These are phyloP conservation scores for Lochmaea crataegi DNA, from an alignment of 2,888 invertebrate genomes.

Conservation along the genomic window DNA sequence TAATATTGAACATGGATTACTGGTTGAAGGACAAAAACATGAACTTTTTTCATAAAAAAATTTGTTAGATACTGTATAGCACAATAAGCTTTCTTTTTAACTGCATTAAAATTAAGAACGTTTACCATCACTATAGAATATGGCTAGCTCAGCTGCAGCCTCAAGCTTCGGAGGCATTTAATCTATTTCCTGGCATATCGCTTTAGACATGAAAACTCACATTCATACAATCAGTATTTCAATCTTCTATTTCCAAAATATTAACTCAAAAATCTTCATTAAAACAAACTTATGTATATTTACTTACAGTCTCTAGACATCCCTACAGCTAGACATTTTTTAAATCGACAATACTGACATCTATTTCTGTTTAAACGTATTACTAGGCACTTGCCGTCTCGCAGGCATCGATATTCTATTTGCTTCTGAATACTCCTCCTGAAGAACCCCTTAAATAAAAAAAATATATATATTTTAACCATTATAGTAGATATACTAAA, in stretches of 20 bases:
- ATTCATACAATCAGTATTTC: background rate
- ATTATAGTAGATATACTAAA: background rate
- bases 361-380: conserved; percentile 94
- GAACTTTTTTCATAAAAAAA: too few species aligned
- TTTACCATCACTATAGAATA: background rate
- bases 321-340: conserved; percentile 95
- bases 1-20: too few species aligned
- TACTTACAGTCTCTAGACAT: conserved; percentile 98
- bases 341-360: conserved; percentile 96
- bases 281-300: background rate
- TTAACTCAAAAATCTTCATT: background rate
- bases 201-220: background rate
- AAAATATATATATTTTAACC: conserved; percentile 34
- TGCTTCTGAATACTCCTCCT: conserved; percentile 96
- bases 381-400: conserved; percentile 94
- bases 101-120: background rate
- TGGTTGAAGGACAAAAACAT: too few species aligned
- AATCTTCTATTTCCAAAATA: background rate
- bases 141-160: background rate
- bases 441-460: conserved; percentile 86
- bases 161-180: background rate
- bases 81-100: too few species aligned
- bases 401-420: conserved; percentile 93
- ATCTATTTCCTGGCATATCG: too few species aligned
- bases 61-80: background rate